These are phyloP conservation scores for Pseudochirops cupreus DNA, from an alignment of 2,797 vertebrate species.

Conservation along the genomic window DNA sequence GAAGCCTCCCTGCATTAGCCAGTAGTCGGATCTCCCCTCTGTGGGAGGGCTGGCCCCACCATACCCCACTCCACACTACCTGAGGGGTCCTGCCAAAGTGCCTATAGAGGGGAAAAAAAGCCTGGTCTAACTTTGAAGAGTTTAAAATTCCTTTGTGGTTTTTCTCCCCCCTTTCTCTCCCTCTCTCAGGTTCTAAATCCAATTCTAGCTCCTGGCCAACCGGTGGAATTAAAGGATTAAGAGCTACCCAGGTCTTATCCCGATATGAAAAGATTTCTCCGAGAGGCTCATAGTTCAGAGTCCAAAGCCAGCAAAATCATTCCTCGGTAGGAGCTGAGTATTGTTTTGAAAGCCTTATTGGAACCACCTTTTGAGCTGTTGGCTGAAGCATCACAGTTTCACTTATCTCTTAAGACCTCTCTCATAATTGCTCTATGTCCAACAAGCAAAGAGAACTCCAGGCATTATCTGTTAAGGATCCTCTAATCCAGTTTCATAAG, in stretches of 20 bases:
- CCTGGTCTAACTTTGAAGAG: slow-evolving; percentile 2
- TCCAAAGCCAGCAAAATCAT: slow-evolving; percentile 70
- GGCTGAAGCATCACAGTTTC: slow-evolving; percentile 70
- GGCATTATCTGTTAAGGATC: slow-evolving; percentile 71
- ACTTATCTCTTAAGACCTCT: slow-evolving; percentile 78
- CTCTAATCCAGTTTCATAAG: slow-evolving; percentile 70
- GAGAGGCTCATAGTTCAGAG: slow-evolving; percentile 73
- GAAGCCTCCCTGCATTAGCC: background rate
- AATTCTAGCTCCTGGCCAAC: slow-evolving; percentile 79
- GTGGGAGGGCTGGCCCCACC: background rate
- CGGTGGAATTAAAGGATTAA: slow-evolving; percentile 82
- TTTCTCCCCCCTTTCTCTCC: slow-evolving; percentile 45
- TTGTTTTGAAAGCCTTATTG: slow-evolving; percentile 69
- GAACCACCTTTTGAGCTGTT: slow-evolving; percentile 73
- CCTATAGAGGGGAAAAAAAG: background rate
- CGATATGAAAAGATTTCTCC: slow-evolving; percentile 82
- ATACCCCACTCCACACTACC: rapidly evolving
- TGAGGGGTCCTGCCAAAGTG: background rate
- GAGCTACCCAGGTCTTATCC: slow-evolving; percentile 79
- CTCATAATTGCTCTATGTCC: slow-evolving; percentile 71
- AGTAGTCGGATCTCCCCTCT: background rate
- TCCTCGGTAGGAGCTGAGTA: slow-evolving; percentile 61
- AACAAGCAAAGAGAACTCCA: slow-evolving; percentile 58
- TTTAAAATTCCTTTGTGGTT: slow-evolving; percentile 68
- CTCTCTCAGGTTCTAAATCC: slow-evolving; percentile 78